These are phyloP conservation scores for Botrylloides violaceus DNA, from an alignment of 23 tunicate species.

Conservation along the genomic window DNA sequence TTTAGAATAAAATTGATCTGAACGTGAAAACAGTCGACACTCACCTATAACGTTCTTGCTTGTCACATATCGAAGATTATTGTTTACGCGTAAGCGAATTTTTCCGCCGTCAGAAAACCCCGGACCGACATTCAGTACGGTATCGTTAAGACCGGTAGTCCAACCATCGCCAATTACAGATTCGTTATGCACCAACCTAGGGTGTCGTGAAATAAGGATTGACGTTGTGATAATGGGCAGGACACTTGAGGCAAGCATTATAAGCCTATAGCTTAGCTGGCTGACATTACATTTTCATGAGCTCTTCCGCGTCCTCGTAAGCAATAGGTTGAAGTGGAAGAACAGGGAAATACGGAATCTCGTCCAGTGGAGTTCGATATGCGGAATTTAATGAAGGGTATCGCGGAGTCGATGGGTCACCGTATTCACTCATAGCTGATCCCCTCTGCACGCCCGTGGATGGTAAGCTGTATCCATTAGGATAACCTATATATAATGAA, in stretches of 20 bases:
- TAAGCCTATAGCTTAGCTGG: no score
- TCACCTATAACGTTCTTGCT: constrained; percentile 50
- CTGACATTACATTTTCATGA: constrained; percentile 19
- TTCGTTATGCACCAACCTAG: constrained; percentile 21
- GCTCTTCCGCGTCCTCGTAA: constrained; percentile 44
- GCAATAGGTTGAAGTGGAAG: constrained; percentile 67
- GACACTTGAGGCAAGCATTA: no score
- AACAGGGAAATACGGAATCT: constrained; percentile 37
- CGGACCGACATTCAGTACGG: constrained; percentile 28
- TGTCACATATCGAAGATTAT: constrained; percentile 7
- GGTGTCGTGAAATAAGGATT: background rate
- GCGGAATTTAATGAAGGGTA: constrained; percentile 47
- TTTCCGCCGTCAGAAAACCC: constrained; percentile 33
- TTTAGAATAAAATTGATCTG: no score
- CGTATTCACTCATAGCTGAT: constrained; percentile 34
- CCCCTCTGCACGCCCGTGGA: constrained; percentile 70
- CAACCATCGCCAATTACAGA: constrained; percentile 10
- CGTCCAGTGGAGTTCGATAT: constrained; percentile 49
- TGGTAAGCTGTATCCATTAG: constrained; percentile 51
- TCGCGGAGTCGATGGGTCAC: constrained; percentile 56
- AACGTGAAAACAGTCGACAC: background rate
- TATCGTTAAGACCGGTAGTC: constrained; percentile 31
- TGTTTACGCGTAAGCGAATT: constrained; percentile 33
- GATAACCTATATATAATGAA: no score
- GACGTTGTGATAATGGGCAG: no score